Evolutionary conservation across 2,888 invertebrate genomes (phyloP).

Genomic region (Balanococcus diminutus): DNA sequence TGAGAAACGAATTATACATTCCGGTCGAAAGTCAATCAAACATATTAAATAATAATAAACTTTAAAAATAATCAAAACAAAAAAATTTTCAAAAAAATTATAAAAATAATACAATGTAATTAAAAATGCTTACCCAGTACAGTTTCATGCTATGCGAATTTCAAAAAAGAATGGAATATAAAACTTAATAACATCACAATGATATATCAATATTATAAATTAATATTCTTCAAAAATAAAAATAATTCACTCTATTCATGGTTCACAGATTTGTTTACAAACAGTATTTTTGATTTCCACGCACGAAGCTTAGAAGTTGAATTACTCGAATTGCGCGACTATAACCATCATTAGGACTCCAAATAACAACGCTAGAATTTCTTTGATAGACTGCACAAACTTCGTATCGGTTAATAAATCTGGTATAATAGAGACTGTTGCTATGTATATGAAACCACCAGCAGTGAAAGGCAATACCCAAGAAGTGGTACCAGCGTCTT

Average conservation of each 20-base stretch:
- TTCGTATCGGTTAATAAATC: constrained; percentile 90
- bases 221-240: background rate
- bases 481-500: constrained; percentile 73
- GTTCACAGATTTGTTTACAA: background rate
- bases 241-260: background rate
- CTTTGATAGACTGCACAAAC: constrained; percentile 86
- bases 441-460: constrained; percentile 99
- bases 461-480: constrained; percentile 98
- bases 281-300: background rate
- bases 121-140: background rate
- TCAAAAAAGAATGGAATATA: background rate
- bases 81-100: background rate
- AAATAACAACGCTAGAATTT: constrained; percentile 83
- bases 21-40: background rate
- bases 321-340: constrained; percentile 80
- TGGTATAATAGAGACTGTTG: constrained; percentile 97
- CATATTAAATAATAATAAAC: background rate
- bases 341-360: constrained; percentile 96
- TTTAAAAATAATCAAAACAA: background rate
- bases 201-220: background rate
- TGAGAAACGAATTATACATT: background rate
- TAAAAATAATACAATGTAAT: background rate
- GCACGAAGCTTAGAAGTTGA: background rate
- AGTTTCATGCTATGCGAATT: background rate
- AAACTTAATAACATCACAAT: background rate